phyloP scores from a whole-genome alignment of 2,888 invertebrate species.

The Eurytoma adleriae region DNA sequence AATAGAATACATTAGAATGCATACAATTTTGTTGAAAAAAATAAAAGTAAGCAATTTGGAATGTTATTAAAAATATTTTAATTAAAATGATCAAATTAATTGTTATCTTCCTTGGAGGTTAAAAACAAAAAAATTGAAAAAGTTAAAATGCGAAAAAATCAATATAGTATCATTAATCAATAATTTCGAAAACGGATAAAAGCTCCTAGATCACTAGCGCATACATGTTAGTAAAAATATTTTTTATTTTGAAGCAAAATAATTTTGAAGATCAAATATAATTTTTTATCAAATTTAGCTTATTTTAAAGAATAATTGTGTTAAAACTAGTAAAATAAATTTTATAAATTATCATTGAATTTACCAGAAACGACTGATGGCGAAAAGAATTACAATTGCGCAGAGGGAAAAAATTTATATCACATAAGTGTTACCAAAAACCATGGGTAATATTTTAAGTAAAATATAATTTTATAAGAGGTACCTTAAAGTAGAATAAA shows the following conservation, averaged over 20 bases:
- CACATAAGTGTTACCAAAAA: neutral
- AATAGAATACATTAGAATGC: slow-evolving; percentile 73
- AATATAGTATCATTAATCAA: neutral
- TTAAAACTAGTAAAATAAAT: neutral
- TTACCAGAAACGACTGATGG: slow-evolving; percentile 72
- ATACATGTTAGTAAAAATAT: too few relatives aligned
- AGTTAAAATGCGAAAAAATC: neutral
- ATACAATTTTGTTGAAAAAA: slow-evolving; percentile 71
- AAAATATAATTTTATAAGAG: too few relatives aligned
- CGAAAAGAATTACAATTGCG: slow-evolving; percentile 71
- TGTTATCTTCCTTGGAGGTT: too few relatives aligned
- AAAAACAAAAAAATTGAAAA: slow-evolving; percentile 2
- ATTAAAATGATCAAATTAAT: neutral
- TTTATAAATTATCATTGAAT: neutral
- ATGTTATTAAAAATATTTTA: slow-evolving; percentile 21
- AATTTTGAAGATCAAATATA: too few relatives aligned
- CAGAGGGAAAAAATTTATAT: slow-evolving; percentile 60
- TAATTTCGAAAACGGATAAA: too few relatives aligned
- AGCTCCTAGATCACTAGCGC: too few relatives aligned
- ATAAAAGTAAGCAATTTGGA: slow-evolving; percentile 57
- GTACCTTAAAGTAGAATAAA: neutral
- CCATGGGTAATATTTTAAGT: too few relatives aligned
- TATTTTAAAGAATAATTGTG: neutral
- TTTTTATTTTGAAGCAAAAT: neutral
- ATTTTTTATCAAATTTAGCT: neutral